phyloP scores from a whole-genome alignment of 92 coral and sea anemone genomes.

The Palythoa caribaeorum region DNA sequence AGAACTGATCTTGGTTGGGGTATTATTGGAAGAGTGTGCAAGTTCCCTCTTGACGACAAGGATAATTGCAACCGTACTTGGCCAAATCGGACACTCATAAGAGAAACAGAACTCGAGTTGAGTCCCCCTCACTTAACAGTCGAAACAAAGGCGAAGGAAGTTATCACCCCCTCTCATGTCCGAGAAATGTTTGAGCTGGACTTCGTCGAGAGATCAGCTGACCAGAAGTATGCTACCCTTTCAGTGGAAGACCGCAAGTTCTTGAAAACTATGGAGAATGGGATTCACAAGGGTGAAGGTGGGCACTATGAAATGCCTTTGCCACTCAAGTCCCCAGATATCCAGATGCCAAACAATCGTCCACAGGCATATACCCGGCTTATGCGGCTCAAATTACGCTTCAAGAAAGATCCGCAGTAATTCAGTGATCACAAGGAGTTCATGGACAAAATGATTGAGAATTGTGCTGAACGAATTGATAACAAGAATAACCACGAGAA shows the following conservation, averaged over 20 bases:
- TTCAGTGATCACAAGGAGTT: conserved; percentile 58
- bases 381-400: conserved; percentile 42
- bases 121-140: conserved; percentile 40
- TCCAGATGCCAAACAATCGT: conserved; percentile 18
- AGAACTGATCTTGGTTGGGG: conserved; percentile 68
- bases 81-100: conserved; percentile 35
- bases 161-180: conserved; percentile 55
- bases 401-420: conserved; percentile 55
- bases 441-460: conserved; percentile 59
- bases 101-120: not conserved
- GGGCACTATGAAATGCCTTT: conserved; percentile 63
- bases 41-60: conserved; percentile 17
- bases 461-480: conserved; percentile 60
- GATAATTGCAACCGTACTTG: conserved; percentile 17
- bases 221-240: conserved; percentile 13
- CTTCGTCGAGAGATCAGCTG: conserved; percentile 47
- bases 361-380: conserved; percentile 26
- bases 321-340: conserved; percentile 48
- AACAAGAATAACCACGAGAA: conserved; percentile 7
- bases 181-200: conserved; percentile 64
- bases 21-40: conserved; percentile 62
- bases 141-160: conserved; percentile 54
- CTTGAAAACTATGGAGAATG: conserved; percentile 46
- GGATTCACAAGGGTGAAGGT: conserved; percentile 54
- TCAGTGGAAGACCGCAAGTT: conserved; percentile 58